Percentiles rank a stretch among this genome's conserved stretches.
Conservation (phyloP, 1,140 invertebrate species). For the Charaxes varanes region DNA sequence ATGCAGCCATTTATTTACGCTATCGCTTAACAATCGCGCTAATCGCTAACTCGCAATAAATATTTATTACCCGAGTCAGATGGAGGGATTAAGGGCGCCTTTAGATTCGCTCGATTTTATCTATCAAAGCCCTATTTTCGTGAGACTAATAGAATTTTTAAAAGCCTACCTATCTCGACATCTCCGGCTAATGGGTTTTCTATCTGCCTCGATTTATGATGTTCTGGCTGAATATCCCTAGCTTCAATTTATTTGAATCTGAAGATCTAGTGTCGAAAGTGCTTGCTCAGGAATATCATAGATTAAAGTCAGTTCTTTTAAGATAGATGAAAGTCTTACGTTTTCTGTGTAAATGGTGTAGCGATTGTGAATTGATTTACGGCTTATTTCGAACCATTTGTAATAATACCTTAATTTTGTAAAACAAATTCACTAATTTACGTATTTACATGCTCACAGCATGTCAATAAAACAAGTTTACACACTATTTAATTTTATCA, state of each 20-base stretch:
- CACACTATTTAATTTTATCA: no score
- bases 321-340: no score
- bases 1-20: no score
- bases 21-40: conserved; percentile 3
- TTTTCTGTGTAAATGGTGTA: no score
- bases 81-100: conserved; percentile 34
- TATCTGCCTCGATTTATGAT: conserved; percentile 17
- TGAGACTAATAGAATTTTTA: conserved; percentile 22
- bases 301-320: conserved; percentile 5
- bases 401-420: no score
- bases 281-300: not conserved
- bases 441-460: no score
- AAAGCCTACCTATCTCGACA: conserved; percentile 11
- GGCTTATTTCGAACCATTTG: no score
- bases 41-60: conserved; percentile 39
- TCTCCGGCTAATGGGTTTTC: conserved; percentile 11
- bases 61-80: conserved; percentile 46
- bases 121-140: conserved; percentile 24
- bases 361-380: not conserved
- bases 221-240: conserved; percentile 6
- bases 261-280: conserved; percentile 1
- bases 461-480: no score
- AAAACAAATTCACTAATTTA: no score
- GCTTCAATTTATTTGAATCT: conserved; percentile 1
- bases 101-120: conserved; percentile 23